Evolutionary conservation across 2,113 vertebrate species (phyloP), one percentile per base, ranked within the genome.

Genomic region (Tiliqua scincoides): DNA sequence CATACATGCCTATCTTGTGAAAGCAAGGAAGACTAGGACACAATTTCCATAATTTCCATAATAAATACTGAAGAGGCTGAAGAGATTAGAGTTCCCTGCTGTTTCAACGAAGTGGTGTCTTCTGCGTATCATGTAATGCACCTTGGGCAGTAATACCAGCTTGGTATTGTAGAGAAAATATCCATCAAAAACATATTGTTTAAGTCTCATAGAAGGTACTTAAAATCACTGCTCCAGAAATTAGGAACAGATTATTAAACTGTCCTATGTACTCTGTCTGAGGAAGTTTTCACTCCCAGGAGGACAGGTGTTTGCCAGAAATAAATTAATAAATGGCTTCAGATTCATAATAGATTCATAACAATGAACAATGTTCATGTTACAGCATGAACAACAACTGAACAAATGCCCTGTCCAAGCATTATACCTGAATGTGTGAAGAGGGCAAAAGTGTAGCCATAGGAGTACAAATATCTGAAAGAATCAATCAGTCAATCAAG

Each of bases 41-140:
- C 71, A 71, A 23, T n/a, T 87, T 87, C 25, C 61, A 75, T 87
- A 71, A 23, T n/a, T 87, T 87, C 25, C 61, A 75, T 87, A 2
- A 10, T 76, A 89, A 59, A 79, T 32, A 21, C 67, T 18, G 40
- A 84, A 73, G 23, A 23, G 40, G 20, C 11, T 90, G 27, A 35
- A 43, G 40, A 86, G 70, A 86, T 74, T 80, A 86, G 59, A 84
- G 21, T 77, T 86, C 2, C 18, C 62, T 65, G 35, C 10, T 30
- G 37, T 40, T 87, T 88, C 57, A 61, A 76, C 73, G 83, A 71
- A 17, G 86, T 10, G 1, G 17, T 6, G 5, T 67, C 82, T 7
- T 18, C 4, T n/a, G n/a, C n/a, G 0, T 73, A 25, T 82, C 25
- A 15, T 73, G 88, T 87, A 76, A 20, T 79, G 14, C 1, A 6